Evolutionary conservation across 2,888 invertebrate genomes (phyloP), one percentile per base, ranked within the genome.

Genomic region (Copidosoma aretas): DNA sequence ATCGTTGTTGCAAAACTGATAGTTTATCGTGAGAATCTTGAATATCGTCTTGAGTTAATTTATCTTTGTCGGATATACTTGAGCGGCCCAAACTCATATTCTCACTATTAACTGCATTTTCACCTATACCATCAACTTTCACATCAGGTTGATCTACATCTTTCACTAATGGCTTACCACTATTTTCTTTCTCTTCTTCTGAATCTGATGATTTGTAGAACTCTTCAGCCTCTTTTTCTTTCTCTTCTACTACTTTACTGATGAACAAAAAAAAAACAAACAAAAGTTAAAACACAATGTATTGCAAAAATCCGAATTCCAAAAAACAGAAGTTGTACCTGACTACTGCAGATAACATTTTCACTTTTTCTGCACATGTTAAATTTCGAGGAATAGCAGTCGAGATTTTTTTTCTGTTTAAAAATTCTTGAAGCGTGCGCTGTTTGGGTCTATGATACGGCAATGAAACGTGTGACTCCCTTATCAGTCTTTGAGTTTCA

Each of bases 371-470:
- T 57, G 86, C 81, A 52, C 84, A 82, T 17, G 86, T 84, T 12
- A 83, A 78, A 52, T 83, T 80, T 74, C 81, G 81, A 10, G 80
- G 78, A 12, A 81, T 73, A 19, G 61, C 56, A 17, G 77, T 69
- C 1, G 79, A 76, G 19, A 78, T 68, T 66, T 86, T 84, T 60
- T 85, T 83, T 71, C 87, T 84, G 54, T 85, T 85, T 75, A 94
- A 86, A 77, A 96, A 95, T 77, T 95, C 95, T 79, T 92, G 89
- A 0, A 96, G 84, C 0, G 91, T 89, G 64, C 91, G 87, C 51
- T 91, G 90, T 78, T 92, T 93, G 1, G 96, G 94, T 78, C 89
- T 89, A 80, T 96, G 95, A 81, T 96, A 96, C 0, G 96, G 96
- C 49, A 97, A 84, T 52, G 90, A 89, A 14, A 95, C 86, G 68